phyloP scores from a whole-genome alignment of 2,113 vertebrate genomes.

The Bubo blakistoni region DNA sequence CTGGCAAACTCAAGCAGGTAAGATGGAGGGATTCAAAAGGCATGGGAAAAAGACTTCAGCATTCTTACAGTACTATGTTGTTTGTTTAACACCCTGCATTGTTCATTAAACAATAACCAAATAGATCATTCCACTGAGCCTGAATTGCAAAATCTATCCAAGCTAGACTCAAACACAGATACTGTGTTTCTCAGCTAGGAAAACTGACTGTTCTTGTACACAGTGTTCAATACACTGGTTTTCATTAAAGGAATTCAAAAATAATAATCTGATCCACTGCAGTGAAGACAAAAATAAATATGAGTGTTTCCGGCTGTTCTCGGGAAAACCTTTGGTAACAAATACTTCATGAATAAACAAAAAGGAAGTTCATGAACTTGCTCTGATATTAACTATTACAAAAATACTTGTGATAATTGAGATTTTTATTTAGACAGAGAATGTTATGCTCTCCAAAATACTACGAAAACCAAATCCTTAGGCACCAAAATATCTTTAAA shows the following conservation, averaged over 20 bases:
- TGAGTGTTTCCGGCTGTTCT: background rate
- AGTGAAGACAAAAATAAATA: background rate
- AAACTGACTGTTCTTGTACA: background rate
- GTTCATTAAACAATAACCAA: constrained; percentile 52
- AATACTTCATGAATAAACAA: background rate
- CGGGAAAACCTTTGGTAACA: background rate
- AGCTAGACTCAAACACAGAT: background rate
- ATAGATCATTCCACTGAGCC: constrained; percentile 2
- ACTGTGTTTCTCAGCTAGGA: background rate
- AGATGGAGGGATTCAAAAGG: background rate
- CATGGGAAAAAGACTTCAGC: background rate
- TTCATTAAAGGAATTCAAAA: background rate
- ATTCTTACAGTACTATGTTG: background rate
- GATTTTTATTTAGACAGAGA: background rate
- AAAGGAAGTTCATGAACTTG: background rate
- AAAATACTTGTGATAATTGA: background rate
- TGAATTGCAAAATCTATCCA: constrained; percentile 22
- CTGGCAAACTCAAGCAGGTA: background rate
- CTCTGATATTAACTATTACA: background rate
- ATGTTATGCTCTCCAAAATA: background rate
- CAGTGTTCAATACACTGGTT: background rate
- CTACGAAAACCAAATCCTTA: background rate
- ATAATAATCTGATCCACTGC: background rate
- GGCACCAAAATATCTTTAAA: background rate
- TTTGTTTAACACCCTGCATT: background rate